Percentiles rank a stretch among this genome's conserved stretches.
These are phyloP conservation scores for Hexactinellida sp. DNA, from an alignment of 37 sponge, comb jelly and placozoan genomes.

Conservation along the genomic window DNA sequence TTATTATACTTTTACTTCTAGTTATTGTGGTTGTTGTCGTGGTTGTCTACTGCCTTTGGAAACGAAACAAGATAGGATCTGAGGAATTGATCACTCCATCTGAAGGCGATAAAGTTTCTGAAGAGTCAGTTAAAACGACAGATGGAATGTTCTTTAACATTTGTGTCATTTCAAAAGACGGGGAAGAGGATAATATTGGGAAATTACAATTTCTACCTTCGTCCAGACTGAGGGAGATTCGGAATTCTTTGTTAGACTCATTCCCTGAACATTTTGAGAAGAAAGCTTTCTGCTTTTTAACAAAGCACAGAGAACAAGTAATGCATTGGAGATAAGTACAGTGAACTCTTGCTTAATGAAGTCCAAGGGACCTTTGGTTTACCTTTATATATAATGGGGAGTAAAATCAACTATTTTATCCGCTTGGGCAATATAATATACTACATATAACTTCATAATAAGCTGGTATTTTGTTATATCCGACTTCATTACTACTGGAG, in stretches of 20 bases:
- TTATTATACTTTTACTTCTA: too few relatives aligned
- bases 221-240: conserved; percentile 50
- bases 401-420: too few relatives aligned
- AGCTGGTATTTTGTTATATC: too few relatives aligned
- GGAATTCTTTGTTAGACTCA: conserved; percentile 35
- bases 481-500: too few relatives aligned
- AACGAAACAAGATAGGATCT: neutral
- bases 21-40: neutral
- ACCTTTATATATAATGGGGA: too few relatives aligned
- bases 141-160: neutral
- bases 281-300: conserved; percentile 63
- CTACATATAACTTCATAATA: too few relatives aligned
- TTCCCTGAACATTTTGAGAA: conserved; percentile 35
- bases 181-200: neutral
- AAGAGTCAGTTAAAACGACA: neutral
- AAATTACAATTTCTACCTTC: conserved; percentile 26
- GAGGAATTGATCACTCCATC: neutral
- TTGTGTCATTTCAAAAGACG: neutral
- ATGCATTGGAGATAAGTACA: too few relatives aligned
- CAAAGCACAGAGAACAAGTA: conserved; percentile 18
- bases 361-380: too few relatives aligned
- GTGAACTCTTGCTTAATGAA: too few relatives aligned
- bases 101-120: neutral
- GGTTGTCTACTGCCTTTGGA: neutral
- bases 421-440: too few relatives aligned